These are phyloP conservation scores for Fistularia tabacaria DNA, from an alignment of 2,797 vertebrate genomes.

Conservation along the genomic window DNA sequence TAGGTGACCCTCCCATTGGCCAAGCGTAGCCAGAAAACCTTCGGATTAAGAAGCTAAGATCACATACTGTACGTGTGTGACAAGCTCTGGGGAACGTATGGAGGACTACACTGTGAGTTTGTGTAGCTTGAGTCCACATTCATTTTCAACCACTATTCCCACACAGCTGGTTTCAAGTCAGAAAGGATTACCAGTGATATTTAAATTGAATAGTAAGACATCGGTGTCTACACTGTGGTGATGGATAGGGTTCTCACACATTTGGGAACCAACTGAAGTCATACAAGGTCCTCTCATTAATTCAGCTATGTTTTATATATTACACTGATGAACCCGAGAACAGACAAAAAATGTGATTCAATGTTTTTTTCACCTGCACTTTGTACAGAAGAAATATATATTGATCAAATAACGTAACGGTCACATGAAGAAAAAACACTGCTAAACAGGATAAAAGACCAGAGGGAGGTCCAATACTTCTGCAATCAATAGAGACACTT, in stretches of 20 bases:
- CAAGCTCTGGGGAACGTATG: conserved; percentile 39
- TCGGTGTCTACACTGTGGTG: conserved; percentile 27
- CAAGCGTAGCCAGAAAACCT: conserved; percentile 24
- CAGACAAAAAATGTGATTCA: too few relatives aligned
- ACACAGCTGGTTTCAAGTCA: conserved; percentile 61
- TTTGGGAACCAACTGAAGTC: conserved; percentile 24
- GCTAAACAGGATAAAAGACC: conserved; percentile 20
- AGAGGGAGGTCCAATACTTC: conserved; percentile 10
- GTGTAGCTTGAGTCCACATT: conserved; percentile 41
- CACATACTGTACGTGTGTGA: conserved; percentile 24
- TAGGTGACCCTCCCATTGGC: conserved; percentile 34
- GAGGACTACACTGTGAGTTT: conserved; percentile 46
- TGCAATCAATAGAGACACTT: conserved; percentile 29
- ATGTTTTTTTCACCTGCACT: too few relatives aligned
- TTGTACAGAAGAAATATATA: too few relatives aligned
- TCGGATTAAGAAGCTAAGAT: conserved; percentile 36
- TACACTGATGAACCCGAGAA: too few relatives aligned
- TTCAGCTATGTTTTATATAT: too few relatives aligned
- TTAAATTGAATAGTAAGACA: conserved; percentile 38
- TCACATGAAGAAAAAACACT: conserved; percentile 9
- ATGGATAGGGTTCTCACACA: too few relatives aligned
- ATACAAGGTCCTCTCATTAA: not conserved
- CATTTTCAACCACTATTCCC: conserved; percentile 61
- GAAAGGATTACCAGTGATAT: conserved; percentile 55
- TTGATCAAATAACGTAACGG: too few relatives aligned